Evolutionary conservation across 2,888 invertebrate species (phyloP), one percentile per base, ranked within the genome.

Genomic region (Xylota segnis): DNA sequence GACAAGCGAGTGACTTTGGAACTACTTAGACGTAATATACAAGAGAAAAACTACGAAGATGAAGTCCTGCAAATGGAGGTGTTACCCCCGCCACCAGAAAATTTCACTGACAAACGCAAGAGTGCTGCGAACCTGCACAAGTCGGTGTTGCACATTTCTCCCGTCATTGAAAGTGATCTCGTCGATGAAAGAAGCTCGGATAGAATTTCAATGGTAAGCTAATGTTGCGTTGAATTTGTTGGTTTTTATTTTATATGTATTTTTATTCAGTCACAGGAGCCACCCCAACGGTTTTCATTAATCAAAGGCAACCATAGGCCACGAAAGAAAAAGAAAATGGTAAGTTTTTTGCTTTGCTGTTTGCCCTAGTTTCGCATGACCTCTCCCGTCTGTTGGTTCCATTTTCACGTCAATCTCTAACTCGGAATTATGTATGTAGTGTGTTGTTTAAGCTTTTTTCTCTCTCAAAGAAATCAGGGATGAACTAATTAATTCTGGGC

Each of bases 1-100:
- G 70, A 63, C 2, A 78, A 78, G 2, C 78, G 71, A 23, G n/a
- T 77, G 4, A 54, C 72, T n/a, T 45, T 79, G 18, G 78, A 79
- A 47, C 7, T 72, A 0, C 63, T 79, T 5, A 40, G 75, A 29
- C 65, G 65, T 0, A 54, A 32, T 12, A 65, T 84, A n/a, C 47
- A 70, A 0, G 63, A 18, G 12, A 74, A n/a, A 12, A 70, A 50
- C 16, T 54, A n/a, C 29, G 75, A 84, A 40, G 14, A 61, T 12
- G 74, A 70, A 14, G 34, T 58, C 1, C 18, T 70, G n/a, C 56
- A 63, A 68, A 63, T 50, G 68, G 75, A 58, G 58, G 70, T 65
- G 0, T 4, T 84, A 0, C 59, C 71, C 1, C 37, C 59, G 0
- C 84, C 84, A 5, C 84, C 84, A 7, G 27, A 40, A 18, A 65